These are phyloP conservation scores for Lipophrys pholis DNA, from an alignment of 2,113 vertebrate genomes.

Conservation along the genomic window DNA sequence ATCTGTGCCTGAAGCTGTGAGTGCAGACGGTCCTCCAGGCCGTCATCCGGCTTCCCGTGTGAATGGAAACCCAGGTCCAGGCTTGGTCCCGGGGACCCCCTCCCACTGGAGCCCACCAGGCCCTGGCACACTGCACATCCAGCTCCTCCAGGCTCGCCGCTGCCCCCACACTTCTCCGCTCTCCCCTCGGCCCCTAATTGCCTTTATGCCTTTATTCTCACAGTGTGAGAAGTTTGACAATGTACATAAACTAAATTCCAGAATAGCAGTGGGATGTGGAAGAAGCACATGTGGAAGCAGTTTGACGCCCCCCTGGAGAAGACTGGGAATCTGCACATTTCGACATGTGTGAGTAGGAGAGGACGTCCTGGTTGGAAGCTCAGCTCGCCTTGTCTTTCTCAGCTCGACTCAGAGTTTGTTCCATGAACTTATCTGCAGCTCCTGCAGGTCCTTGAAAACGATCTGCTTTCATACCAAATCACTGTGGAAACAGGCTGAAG, in stretches of 20 bases:
- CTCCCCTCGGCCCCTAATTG: conserved; percentile 61
- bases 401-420: not conserved
- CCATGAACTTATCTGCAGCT: conserved; percentile 26
- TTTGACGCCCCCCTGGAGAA: conserved; percentile 66
- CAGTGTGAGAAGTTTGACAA: conserved; percentile 82
- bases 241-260: conserved; percentile 83
- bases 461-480: conserved; percentile 9
- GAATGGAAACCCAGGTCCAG: conserved; percentile 61
- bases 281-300: conserved; percentile 81
- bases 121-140: too few relatives aligned
- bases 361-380: conserved; percentile 31
- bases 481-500: conserved; percentile 2
- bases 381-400: not conserved
- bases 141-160: too few relatives aligned
- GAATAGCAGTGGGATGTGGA: conserved; percentile 77
- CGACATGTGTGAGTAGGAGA: conserved; percentile 62
- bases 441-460: conserved; percentile 12
- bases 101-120: not conserved
- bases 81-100: conserved; percentile 38
- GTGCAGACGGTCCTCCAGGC: conserved; percentile 28
- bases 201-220: conserved; percentile 78
- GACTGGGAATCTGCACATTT: conserved; percentile 62
- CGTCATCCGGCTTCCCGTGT: conserved; percentile 62
- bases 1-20: conserved; percentile 24
- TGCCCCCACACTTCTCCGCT: conserved; percentile 39